Conservation (phyloP, 2,888 invertebrate genomes). For the Alitta virens region DNA sequence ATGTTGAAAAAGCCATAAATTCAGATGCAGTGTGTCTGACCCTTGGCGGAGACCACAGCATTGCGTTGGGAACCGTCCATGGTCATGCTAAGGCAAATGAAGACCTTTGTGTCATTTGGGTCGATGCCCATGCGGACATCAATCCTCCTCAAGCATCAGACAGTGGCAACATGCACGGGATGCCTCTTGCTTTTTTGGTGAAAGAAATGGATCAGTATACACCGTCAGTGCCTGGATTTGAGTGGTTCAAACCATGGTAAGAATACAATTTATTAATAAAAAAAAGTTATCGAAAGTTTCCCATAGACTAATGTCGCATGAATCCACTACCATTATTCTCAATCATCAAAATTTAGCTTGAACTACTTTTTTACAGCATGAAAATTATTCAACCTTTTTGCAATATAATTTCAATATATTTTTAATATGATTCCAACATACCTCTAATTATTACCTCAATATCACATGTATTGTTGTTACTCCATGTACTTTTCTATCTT, state of each 20-base stretch:
- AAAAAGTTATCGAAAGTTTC: too few relatives aligned
- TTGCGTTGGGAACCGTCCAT: slow-evolving; percentile 68
- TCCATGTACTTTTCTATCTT: too few relatives aligned
- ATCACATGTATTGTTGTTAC: too few relatives aligned
- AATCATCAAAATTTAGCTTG: too few relatives aligned
- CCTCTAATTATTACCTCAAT: too few relatives aligned
- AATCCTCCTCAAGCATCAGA: background rate
- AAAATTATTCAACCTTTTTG: background rate
- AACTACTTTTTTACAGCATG: too few relatives aligned
- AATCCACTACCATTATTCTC: too few relatives aligned
- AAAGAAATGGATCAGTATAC: background rate
- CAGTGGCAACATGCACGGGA: background rate
- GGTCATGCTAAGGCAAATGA: slow-evolving; percentile 47
- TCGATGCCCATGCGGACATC: slow-evolving; percentile 2
- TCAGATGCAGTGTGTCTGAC: slow-evolving; percentile 60
- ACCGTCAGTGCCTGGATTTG: background rate
- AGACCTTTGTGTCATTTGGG: slow-evolving; percentile 8
- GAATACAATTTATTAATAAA: too few relatives aligned
- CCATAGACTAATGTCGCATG: too few relatives aligned
- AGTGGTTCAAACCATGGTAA: slow-evolving; percentile 1
- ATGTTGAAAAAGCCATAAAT: slow-evolving; percentile 34
- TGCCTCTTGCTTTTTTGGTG: background rate
- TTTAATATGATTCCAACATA: too few relatives aligned
- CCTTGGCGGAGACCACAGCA: slow-evolving; percentile 87
- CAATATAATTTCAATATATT: background rate